phyloP scores from a whole-genome alignment of 2,797 vertebrate genomes.

The Tinamus major region DNA sequence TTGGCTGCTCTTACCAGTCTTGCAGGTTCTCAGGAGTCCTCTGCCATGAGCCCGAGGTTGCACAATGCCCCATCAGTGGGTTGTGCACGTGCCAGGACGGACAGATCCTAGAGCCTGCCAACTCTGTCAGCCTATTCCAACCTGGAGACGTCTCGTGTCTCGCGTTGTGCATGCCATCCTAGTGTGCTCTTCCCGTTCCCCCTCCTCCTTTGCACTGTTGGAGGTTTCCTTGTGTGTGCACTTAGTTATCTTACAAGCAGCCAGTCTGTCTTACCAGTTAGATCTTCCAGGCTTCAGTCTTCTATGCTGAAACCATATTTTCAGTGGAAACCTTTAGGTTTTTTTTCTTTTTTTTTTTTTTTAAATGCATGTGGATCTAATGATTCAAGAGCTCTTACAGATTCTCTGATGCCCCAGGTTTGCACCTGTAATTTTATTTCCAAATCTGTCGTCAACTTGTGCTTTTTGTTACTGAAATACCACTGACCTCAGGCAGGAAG shows the following conservation, averaged over 20 bases:
- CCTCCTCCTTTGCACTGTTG: background rate
- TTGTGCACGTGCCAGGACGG: fast-evolving
- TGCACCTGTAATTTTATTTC: background rate
- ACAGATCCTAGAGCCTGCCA: background rate
- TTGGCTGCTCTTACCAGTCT: background rate
- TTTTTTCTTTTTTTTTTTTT: background rate
- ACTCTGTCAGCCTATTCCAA: background rate
- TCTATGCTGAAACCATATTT: background rate
- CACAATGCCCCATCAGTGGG: fast-evolving
- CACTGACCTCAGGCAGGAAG: background rate
- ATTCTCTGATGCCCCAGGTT: background rate
- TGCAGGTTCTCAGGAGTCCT: background rate
- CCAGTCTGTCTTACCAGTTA: background rate
- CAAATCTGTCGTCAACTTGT: background rate
- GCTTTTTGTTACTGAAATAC: background rate
- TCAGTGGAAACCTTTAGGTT: background rate
- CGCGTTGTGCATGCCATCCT: background rate
- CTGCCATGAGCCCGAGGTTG: background rate
- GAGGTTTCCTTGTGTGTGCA: background rate
- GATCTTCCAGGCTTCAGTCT: background rate
- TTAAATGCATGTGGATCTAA: background rate
- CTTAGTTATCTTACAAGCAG: background rate
- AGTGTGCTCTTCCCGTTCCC: fast-evolving
- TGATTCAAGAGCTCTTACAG: background rate
- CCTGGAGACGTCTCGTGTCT: background rate